phyloP scores from a whole-genome alignment of 1,140 invertebrate genomes.

The Coenobita brevimanus region DNA sequence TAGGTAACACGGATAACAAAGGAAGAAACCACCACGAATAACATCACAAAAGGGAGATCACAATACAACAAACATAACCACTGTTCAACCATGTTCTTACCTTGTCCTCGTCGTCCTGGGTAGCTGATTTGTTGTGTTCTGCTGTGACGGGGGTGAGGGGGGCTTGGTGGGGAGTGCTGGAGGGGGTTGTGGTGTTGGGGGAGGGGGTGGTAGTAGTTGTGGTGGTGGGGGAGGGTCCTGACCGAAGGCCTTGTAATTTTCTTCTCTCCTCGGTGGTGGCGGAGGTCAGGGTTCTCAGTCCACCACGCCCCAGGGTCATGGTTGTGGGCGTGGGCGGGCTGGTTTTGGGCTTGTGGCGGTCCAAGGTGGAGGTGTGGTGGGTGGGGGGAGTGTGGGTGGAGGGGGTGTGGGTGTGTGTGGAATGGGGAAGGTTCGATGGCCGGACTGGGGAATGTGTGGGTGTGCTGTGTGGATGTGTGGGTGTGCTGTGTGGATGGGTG shows the following conservation, averaged over 20 bases:
- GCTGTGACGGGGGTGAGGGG: background rate
- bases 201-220: background rate
- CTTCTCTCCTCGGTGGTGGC: conserved; percentile 6
- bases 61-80: too few species aligned
- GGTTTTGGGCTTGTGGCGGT: conserved; percentile 31
- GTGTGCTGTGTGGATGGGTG: background rate
- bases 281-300: conserved; percentile 27
- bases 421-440: too few species aligned
- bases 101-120: conserved; percentile 14
- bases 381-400: conserved; percentile 15
- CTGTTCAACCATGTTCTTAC: too few species aligned
- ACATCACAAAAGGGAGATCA: too few species aligned
- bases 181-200: background rate
- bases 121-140: background rate
- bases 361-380: conserved; percentile 27
- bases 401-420: background rate
- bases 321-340: background rate
- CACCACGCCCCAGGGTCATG: conserved; percentile 33
- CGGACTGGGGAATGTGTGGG: conserved; percentile 11
- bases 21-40: too few species aligned
- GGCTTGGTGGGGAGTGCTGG: background rate
- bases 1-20: too few species aligned
- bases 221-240: background rate
- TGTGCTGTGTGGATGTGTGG: background rate
- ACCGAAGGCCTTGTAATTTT: background rate